Percentiles rank a stretch among this genome's conserved stretches.
Evolutionary conservation across 2,888 invertebrate species (phyloP).

Genomic region (Alsophila aescularia): DNA sequence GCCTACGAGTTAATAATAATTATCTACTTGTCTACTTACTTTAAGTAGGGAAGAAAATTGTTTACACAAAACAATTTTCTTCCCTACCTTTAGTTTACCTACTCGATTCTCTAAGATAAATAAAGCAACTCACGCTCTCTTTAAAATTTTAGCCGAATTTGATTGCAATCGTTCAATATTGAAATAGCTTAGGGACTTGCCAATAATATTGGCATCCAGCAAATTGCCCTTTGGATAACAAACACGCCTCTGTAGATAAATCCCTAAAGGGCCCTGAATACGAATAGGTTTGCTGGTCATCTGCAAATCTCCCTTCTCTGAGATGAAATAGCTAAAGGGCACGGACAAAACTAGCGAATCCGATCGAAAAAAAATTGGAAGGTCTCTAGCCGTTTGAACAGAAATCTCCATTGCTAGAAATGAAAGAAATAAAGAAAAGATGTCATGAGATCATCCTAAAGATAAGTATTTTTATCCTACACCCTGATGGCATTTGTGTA

Average conservation of each 20-base stretch:
- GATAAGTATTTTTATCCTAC: too few species aligned
- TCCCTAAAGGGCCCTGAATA: slow-evolving; percentile 5
- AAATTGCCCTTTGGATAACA: slow-evolving; percentile 1
- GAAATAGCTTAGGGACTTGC: neutral
- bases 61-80: too few species aligned
- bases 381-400: neutral
- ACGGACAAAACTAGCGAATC: neutral
- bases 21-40: too few species aligned
- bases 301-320: neutral
- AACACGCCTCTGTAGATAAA: neutral
- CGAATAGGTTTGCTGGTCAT: slow-evolving; percentile 12
- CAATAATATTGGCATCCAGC: neutral
- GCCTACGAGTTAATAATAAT: too few species aligned
- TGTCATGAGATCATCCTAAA: too few species aligned
- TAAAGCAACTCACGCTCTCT: too few species aligned
- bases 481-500: too few species aligned
- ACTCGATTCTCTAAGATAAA: too few species aligned
- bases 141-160: neutral
- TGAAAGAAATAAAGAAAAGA: too few species aligned
- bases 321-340: neutral
- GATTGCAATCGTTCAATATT: neutral
- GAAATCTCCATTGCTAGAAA: too few species aligned
- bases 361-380: neutral
- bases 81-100: too few species aligned
- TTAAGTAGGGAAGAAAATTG: too few species aligned